Base-by-base conservation (phyloP, 2,888 invertebrate genomes). In the Synanthedon andrenaeformis region DNA sequence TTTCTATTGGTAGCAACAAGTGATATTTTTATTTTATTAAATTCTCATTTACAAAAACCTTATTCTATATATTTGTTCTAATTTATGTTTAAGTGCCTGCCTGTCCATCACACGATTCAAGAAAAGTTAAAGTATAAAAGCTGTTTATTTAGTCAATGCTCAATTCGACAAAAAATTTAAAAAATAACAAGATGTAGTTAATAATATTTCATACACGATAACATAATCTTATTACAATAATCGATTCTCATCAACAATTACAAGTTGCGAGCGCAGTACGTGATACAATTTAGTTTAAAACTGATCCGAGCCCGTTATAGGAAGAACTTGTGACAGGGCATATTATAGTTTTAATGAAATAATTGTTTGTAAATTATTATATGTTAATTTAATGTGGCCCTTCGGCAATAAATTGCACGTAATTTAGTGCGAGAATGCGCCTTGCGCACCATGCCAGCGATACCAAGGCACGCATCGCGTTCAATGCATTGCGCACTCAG, bases 291-390 rank as follows among this genome's bases (percentile, higher is more conserved):
- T 45, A 45, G 6, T 35, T 35, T 35, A 35, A 12, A 45, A 14
- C 45, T 13, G 45, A 45, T 45, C 13, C 14, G 13, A 13, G 45
- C 45, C 45, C 14, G 49, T 23, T 17, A 14, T 5, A 12, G 49
- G 19, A 19, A 52, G 55, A 51, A 55, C 53, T 58, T 64, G 65
- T 69, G 63, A 64, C 66, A 65, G 56, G 65, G 61, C 68, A 19
- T n/a, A 28, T 72, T 70, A 72, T 60, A 64, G 62, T 70, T 76
- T 70, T 75, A 69, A 75, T 77, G 67, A 73, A 70, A 79, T 82
- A 81, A 80, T 80, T 77, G 71, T 76, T 75, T 70, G 71, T 60
- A 74, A 79, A 79, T 79, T 72, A 74, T 71, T 72, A 67, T 74
- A 72, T 69, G 74, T 72, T 80, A 79, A 78, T 78, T 73, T 74